These are phyloP conservation scores for Mycogona germanica DNA, from an alignment of 2,888 invertebrate genomes.

Conservation along the genomic window DNA sequence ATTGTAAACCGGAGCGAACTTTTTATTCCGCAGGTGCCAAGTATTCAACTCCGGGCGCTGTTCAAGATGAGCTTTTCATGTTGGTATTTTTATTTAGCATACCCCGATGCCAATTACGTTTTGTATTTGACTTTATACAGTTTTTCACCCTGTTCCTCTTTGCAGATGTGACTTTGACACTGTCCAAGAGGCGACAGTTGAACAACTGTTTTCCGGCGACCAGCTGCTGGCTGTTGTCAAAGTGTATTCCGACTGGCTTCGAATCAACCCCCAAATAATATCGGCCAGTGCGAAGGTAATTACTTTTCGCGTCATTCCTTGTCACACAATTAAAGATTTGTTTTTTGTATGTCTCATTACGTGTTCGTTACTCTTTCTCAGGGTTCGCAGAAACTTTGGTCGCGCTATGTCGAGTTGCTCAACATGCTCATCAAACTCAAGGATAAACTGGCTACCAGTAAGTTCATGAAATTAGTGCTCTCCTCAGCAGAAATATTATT, in stretches of 20 bases:
- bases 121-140: no score
- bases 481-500: no score
- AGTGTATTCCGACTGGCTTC: conserved; percentile 72
- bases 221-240: conserved; percentile 51
- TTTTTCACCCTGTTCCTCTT: no score
- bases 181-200: neutral
- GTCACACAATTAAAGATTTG: neutral
- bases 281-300: conserved; percentile 48
- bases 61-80: no score
- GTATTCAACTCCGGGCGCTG: no score
- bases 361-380: conserved; percentile 35
- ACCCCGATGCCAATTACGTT: no score
- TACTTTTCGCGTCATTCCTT: neutral
- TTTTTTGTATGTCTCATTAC: no score
- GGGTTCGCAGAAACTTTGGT: conserved; percentile 64
- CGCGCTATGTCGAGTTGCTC: conserved; percentile 62
- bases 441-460: conserved; percentile 48
- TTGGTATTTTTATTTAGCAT: no score
- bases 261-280: conserved; percentile 61
- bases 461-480: no score
- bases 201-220: conserved; percentile 3
- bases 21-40: no score
- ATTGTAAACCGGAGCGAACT: no score
- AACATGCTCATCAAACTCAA: conserved; percentile 65
- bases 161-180: neutral